These are phyloP conservation scores for Drosophila santomea DNA, from an alignment of 1,140 invertebrate genomes.

Conservation along the genomic window DNA sequence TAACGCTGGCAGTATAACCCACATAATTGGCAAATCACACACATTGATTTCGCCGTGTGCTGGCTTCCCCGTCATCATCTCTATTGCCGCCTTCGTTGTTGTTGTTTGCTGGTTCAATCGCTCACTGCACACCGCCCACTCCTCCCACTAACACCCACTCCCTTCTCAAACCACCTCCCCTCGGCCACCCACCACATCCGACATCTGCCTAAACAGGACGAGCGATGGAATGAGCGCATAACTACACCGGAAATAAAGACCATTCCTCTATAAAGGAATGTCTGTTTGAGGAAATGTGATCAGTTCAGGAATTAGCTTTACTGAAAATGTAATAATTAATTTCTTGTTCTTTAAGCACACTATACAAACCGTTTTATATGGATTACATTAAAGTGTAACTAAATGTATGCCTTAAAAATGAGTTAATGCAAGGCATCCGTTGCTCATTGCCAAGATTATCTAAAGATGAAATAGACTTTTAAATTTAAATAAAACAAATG, in stretches of 20 bases:
- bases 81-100: constrained; percentile 35
- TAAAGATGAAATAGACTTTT: no score
- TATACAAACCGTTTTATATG: no score
- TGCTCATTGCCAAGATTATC: no score
- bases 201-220: constrained; percentile 66
- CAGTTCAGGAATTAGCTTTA: neutral
- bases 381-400: no score
- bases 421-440: no score
- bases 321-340: no score
- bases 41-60: constrained; percentile 78
- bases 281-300: neutral
- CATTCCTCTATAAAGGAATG: neutral
- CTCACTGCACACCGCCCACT: constrained; percentile 49
- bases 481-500: no score
- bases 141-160: neutral
- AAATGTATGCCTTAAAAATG: no score
- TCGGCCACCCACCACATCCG: constrained; percentile 61
- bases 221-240: constrained; percentile 7
- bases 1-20: constrained; percentile 57
- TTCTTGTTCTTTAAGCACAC: no score
- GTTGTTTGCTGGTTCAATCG: constrained; percentile 68
- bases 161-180: neutral
- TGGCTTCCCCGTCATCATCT: constrained; percentile 50
- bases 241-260: constrained; percentile 5
- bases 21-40: constrained; percentile 82